phyloP scores from a whole-genome alignment of 2,113 vertebrate genomes.

The Ciconia maguari region DNA sequence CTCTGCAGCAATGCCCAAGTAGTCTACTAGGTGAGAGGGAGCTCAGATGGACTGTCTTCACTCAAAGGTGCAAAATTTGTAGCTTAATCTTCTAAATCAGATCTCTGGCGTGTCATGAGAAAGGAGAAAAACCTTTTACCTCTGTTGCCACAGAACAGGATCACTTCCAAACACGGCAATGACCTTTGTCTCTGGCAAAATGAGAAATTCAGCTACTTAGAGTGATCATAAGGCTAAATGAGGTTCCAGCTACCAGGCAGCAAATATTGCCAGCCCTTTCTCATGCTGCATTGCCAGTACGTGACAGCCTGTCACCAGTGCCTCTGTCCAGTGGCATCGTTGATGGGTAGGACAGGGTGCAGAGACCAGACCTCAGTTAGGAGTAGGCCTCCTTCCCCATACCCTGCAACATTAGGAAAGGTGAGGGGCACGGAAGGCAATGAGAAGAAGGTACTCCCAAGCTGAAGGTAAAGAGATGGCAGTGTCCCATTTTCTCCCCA shows the following conservation, averaged over 20 bases:
- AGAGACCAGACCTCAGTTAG: neutral
- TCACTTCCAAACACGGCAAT: neutral
- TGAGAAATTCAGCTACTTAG: neutral
- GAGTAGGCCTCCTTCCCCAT: neutral
- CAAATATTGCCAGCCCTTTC: neutral
- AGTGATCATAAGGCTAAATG: neutral
- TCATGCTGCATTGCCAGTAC: neutral
- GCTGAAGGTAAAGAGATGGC: neutral
- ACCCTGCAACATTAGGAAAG: neutral
- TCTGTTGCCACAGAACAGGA: neutral
- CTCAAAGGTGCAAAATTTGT: neutral
- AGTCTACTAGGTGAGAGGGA: neutral
- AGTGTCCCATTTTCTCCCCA: neutral
- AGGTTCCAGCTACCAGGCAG: neutral
- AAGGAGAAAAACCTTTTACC: neutral
- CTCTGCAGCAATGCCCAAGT: neutral
- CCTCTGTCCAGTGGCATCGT: neutral
- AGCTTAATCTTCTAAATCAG: neutral
- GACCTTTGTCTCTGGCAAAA: neutral
- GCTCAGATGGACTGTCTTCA: neutral
- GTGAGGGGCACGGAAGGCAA: neutral
- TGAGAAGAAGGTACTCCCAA: neutral
- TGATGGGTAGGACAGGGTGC: neutral
- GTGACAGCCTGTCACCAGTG: neutral
- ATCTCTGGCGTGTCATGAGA: neutral